Conservation (phyloP, 2,888 invertebrate genomes). For the Cephus runcator region DNA sequence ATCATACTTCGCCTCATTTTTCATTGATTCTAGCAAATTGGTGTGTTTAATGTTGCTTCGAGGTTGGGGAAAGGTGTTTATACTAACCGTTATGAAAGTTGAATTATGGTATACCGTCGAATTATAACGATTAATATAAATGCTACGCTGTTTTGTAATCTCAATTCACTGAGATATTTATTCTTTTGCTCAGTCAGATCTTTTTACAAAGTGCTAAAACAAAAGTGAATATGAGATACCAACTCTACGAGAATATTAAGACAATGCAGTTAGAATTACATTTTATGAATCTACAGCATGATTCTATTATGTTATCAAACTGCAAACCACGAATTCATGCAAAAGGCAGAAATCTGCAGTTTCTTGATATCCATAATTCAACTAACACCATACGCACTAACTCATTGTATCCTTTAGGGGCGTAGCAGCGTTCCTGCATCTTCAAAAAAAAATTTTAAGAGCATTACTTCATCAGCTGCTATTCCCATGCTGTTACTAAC, state of each 20-base stretch:
- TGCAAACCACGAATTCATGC: neutral
- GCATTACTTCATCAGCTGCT: constrained; percentile 26
- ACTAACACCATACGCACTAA: constrained; percentile 33
- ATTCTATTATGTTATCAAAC: neutral
- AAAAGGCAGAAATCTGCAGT: neutral
- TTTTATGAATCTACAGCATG: neutral
- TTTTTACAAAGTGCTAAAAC: no score
- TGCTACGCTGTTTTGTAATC: neutral
- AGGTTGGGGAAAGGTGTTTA: constrained; percentile 33
- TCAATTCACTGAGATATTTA: no score
- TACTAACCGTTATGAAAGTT: constrained; percentile 27
- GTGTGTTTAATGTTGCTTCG: constrained; percentile 34
- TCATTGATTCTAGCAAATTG: constrained; percentile 26
- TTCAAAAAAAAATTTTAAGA: neutral
- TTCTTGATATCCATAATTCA: constrained; percentile 23
- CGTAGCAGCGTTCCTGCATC: constrained; percentile 36
- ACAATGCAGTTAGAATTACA: neutral
- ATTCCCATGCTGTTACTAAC: constrained; percentile 47
- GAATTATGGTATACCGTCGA: constrained; percentile 13
- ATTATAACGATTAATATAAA: neutral
- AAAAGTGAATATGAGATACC: neutral
- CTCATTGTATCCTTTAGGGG: constrained; percentile 36
- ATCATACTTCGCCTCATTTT: constrained; percentile 28
- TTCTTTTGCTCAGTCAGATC: no score
- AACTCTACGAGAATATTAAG: neutral